phyloP scores from a whole-genome alignment of 2,113 vertebrate species.

The Camelus bactrianus region DNA sequence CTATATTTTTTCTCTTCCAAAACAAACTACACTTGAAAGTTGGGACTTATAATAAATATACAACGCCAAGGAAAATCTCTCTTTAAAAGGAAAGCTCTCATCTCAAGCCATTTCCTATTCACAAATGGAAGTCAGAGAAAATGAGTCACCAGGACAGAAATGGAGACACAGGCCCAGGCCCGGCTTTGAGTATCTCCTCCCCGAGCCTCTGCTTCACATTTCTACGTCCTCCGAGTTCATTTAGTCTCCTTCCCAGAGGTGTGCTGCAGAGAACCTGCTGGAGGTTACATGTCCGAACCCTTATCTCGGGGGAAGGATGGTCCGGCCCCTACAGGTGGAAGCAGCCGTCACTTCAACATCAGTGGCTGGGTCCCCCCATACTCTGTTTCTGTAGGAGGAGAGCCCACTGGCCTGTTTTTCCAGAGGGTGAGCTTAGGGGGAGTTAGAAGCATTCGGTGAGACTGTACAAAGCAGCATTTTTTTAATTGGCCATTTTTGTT shows the following conservation, averaged over 20 bases:
- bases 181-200: neutral
- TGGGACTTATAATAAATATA: slow-evolving; percentile 2
- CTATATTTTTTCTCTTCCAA: neutral
- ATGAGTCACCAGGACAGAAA: neutral
- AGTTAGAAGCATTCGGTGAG: neutral
- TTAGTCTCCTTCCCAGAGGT: neutral
- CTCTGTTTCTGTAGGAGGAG: neutral
- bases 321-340: neutral
- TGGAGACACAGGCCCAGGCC: neutral
- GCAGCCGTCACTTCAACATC: neutral
- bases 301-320: neutral
- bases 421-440: neutral
- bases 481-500: neutral
- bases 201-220: neutral
- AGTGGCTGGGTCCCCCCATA: neutral
- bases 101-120: neutral
- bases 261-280: neutral
- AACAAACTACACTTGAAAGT: slow-evolving; percentile 63
- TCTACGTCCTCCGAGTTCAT: neutral
- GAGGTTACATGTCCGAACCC: neutral
- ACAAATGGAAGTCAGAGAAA: neutral
- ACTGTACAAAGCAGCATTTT: neutral
- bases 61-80: slow-evolving; percentile 30
- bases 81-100: neutral
- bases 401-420: neutral